Evolutionary conservation across 1,140 invertebrate genomes (phyloP), one percentile per base, ranked within the genome.

Genomic region (Orius insidiosus): DNA sequence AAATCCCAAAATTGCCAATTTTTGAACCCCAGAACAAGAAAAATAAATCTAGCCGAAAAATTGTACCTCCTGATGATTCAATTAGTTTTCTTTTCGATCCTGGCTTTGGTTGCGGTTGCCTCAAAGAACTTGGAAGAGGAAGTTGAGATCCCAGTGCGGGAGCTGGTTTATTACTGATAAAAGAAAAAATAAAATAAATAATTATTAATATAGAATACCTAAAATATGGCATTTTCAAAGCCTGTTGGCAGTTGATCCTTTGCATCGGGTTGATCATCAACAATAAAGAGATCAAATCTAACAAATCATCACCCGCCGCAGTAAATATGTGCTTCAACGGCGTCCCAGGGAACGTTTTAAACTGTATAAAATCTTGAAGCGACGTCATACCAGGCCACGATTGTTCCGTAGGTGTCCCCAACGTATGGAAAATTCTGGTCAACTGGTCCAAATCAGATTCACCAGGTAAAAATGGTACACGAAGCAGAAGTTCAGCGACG

Each of bases 371-470:
- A 66, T 97, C 92, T 31, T 87, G 81, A 10, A 99, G 66, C 47
- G 69, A 70, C 39, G 72, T 80, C 60, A 96, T 70, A 46, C 83
- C 80, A 2, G 86, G 85, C 95, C 95, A 99, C 46, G 75, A 85
- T 53, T 87, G 77, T 58, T 95, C 87, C 13, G 72, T 82, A 2
- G 96, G 94, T 40, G 89, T 93, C 24, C 96, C 96, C 4, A 85
- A 55, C 31, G 76, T 84, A 67, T 85, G 80, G 64, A 97, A 98
- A 56, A 98, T 99, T 60, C 79, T 85, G 0, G 84, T 85, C 1
- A 98, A 63, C 58, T 98, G 95, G 67, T 98, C 93, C 34, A 99
- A 66, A 66, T 98, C 95, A 6, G 88, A 86, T 56, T 98, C 93
- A 19, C 95, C 95, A 19, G 92, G 89, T 40, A 99, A 71, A 55